Evolutionary conservation across 2,888 invertebrate genomes (phyloP).

Genomic region (Noctua janthina): DNA sequence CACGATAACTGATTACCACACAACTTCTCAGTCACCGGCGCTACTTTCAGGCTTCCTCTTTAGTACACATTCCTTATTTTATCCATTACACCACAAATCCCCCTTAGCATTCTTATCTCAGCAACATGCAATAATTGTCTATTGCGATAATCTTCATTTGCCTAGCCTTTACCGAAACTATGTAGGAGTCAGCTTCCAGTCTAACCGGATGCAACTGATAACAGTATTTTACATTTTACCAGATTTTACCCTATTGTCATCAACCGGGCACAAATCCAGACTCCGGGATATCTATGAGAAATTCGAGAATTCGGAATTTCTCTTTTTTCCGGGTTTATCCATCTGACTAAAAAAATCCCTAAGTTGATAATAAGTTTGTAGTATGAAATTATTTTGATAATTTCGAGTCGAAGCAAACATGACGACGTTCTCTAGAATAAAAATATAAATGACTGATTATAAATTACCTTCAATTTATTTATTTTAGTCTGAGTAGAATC

Average conservation of each 20-base stretch:
- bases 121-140: no score
- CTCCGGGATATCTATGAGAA: background rate
- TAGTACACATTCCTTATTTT: no score
- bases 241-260: background rate
- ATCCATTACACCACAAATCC: no score
- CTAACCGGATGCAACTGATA: background rate
- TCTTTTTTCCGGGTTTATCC: background rate
- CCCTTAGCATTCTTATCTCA: no score
- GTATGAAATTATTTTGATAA: background rate
- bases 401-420: background rate
- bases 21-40: no score
- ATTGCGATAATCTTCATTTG: background rate
- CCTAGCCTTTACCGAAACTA: background rate
- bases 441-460: background rate
- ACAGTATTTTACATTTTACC: background rate
- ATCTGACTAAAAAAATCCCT: background rate
- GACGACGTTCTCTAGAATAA: background rate
- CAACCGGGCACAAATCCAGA: background rate
- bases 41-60: no score
- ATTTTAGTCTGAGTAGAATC: constrained; percentile 96
- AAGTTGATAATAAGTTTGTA: background rate
- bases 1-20: no score
- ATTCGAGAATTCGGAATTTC: background rate
- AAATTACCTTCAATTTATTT: constrained; percentile 94
- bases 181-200: background rate